Base-by-base conservation (phyloP, 2,888 invertebrate species). In the Serrognathus titanus region DNA sequence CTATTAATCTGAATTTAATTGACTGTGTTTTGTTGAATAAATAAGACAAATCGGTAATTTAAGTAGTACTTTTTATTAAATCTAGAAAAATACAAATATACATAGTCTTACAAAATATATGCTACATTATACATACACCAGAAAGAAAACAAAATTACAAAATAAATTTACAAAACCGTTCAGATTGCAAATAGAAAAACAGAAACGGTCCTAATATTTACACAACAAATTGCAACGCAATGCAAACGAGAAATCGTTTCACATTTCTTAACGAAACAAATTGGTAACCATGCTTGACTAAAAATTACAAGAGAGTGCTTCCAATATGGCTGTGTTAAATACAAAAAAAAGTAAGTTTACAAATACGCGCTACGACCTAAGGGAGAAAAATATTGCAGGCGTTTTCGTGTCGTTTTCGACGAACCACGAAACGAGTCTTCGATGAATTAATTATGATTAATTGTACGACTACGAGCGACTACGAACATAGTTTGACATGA, bases 251-350 rank as follows among this genome's bases (percentile, higher is more conserved):
- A 59, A 53, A 61, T 52, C 63, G 62, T 57, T 50, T 51, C 24
- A 5, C 43, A 16, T 16, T 13, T 43, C 12, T 13, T 16, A 43
- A 43, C 43, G 12, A 43, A 16, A 35, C 46, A 63, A 50, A 51
- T 66, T 71, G 71, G 71, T 71, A 71, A 71, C 71, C 71, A 70
- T 66, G 62, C 60, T 57, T 71, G 71, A 71, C 71, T 71, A 71
- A 70, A 66, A 63, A 62, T 63, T 57, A 56, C 38, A 52, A 53
- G 51, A 51, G 52, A 48, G 49, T 55, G 49, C 47, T 12, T 47
- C 36, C 45, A 49, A 37, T 53, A 53, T 53, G 53, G 53, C 53
- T 47, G 20, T 47, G 36, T 47, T 12, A 45, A 24, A 45, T 16
- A 31, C 24, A 31, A 31, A 31, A 31, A 31, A 16, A 3, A 31